phyloP scores from a whole-genome alignment of 2,888 invertebrate species.

The Rotaria magnacalcarata region DNA sequence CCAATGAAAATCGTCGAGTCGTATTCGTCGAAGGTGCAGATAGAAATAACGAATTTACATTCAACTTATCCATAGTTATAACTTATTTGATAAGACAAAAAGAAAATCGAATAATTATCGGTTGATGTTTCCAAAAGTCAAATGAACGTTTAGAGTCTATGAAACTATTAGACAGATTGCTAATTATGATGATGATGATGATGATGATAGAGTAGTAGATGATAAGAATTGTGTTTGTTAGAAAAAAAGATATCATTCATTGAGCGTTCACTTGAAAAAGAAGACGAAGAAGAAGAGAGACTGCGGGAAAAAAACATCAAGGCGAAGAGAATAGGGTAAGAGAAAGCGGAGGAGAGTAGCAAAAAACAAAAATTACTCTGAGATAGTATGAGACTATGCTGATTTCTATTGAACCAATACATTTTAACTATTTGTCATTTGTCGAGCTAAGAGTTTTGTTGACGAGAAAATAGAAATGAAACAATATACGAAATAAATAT shows the following conservation, averaged over 20 bases:
- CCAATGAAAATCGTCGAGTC: background rate
- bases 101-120: background rate
- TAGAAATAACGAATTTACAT: background rate
- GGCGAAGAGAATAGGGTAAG: background rate
- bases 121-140: no score
- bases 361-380: background rate
- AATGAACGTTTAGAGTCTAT: no score
- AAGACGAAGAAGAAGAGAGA: background rate
- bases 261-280: background rate
- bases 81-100: background rate
- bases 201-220: background rate
- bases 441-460: background rate
- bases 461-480: background rate
- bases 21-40: background rate
- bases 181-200: background rate
- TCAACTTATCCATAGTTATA: background rate
- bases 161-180: background rate
- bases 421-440: background rate
- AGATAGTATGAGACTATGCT: background rate
- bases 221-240: background rate
- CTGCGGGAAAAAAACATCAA: background rate
- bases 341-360: background rate
- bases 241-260: background rate
- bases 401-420: background rate
- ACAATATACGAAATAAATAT: background rate